A percentile compares a stretch with the other conserved stretches of the same genome.
Conservation (phyloP, 1,140 invertebrate genomes). For the Coenobita brevimanus region DNA sequence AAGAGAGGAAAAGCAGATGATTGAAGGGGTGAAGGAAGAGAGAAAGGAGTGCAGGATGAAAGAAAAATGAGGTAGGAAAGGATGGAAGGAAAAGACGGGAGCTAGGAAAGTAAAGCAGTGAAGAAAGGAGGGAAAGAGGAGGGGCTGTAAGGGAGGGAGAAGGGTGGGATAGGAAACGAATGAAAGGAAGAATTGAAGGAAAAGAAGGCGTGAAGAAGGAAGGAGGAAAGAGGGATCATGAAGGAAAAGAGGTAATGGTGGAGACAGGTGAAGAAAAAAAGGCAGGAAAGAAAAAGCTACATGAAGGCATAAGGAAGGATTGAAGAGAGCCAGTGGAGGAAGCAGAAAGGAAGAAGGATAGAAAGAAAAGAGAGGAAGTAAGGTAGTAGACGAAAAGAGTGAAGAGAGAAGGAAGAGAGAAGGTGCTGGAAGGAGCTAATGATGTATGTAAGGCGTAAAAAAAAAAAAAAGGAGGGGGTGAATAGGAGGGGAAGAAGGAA, state of each 20-base stretch:
- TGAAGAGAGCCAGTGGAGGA: not conserved
- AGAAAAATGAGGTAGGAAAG: not conserved
- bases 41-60: not conserved
- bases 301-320: too few relatives aligned
- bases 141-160: not conserved
- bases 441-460: too few relatives aligned
- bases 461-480: too few relatives aligned
- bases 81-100: not conserved
- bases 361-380: too few relatives aligned
- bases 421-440: not conserved
- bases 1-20: too few relatives aligned
- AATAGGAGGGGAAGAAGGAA: too few relatives aligned
- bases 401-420: constrained; percentile 1
- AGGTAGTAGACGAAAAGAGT: too few relatives aligned
- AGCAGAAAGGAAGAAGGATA: not conserved
- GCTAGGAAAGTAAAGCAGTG: not conserved
- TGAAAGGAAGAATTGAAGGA: not conserved
- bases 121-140: not conserved
- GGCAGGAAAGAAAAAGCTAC: not conserved
- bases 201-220: not conserved
- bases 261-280: not conserved
- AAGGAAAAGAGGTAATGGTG: not conserved
- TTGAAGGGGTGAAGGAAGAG: not conserved
- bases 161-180: not conserved
- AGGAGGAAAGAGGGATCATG: not conserved